A percentile compares a stretch with the other conserved stretches of the same genome.
phyloP scores from a whole-genome alignment of 1,140 invertebrate genomes.

The Ceratoteleas bidentatus region DNA sequence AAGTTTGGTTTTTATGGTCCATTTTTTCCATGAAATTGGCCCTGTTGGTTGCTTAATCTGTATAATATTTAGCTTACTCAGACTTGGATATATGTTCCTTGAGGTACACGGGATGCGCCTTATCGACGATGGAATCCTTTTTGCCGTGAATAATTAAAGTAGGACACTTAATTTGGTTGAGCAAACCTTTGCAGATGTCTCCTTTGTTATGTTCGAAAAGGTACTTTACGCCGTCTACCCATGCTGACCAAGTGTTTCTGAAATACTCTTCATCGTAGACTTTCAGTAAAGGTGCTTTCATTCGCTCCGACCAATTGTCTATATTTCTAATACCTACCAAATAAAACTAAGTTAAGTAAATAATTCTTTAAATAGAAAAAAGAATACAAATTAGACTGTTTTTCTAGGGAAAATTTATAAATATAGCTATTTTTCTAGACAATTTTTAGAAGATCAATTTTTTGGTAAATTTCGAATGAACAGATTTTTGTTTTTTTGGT shows the following conservation, averaged over 20 bases:
- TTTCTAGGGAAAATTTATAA: too few species aligned
- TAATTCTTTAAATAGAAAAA: too few species aligned
- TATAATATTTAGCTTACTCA: slow-evolving; percentile 84
- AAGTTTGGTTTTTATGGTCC: too few species aligned
- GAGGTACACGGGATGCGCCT: slow-evolving; percentile 88
- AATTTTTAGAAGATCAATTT: too few species aligned
- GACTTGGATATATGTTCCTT: slow-evolving; percentile 85
- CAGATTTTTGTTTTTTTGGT: too few species aligned
- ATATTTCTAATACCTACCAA: slow-evolving; percentile 85
- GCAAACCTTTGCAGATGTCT: slow-evolving; percentile 86
- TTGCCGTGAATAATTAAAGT: slow-evolving; percentile 91
- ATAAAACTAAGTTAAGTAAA: too few species aligned
- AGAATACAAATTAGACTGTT: too few species aligned
- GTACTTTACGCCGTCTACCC: slow-evolving; percentile 86
- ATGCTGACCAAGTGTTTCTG: slow-evolving; percentile 85
- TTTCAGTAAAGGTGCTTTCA: slow-evolving; percentile 87
- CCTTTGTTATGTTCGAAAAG: slow-evolving; percentile 84
- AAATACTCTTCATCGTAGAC: slow-evolving; percentile 90
- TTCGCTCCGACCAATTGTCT: slow-evolving; percentile 89
- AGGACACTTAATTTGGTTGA: slow-evolving; percentile 86
- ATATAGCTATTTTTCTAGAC: too few species aligned
- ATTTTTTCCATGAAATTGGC: too few species aligned
- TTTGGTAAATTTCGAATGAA: too few species aligned
- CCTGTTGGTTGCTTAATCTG: too few species aligned
- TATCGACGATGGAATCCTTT: slow-evolving; percentile 89